A percentile compares a stretch with the other conserved stretches of the same genome.
These are phyloP conservation scores for Bettongia penicillata DNA, from an alignment of 2,113 vertebrate genomes.

Conservation along the genomic window DNA sequence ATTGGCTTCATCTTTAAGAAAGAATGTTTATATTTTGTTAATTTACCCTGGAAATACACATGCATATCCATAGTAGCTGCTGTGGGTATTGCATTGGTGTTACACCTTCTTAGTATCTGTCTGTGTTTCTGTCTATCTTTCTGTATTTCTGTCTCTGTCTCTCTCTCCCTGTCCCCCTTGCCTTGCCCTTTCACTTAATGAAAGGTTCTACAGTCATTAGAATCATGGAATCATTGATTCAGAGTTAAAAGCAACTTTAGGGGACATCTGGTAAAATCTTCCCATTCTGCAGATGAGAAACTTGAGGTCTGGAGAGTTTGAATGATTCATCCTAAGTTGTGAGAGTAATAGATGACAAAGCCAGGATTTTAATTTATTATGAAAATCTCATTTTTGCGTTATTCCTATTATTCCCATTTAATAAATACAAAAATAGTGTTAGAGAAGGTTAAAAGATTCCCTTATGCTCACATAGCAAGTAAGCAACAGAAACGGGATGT, in stretches of 20 bases:
- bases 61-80: too few species aligned
- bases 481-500: background rate
- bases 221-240: background rate
- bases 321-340: background rate
- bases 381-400: background rate
- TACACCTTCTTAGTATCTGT: background rate
- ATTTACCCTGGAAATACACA: too few species aligned
- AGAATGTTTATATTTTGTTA: too few species aligned
- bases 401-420: background rate
- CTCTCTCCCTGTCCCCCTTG: background rate
- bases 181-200: background rate
- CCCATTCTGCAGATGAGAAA: background rate
- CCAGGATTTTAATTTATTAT: background rate
- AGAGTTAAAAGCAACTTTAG: background rate
- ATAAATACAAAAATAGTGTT: background rate
- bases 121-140: background rate
- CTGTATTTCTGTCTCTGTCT: background rate
- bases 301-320: background rate
- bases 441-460: background rate
- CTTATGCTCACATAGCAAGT: background rate
- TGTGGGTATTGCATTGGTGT: too few species aligned
- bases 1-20: too few species aligned
- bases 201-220: background rate
- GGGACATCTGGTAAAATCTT: background rate
- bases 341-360: background rate